Evolutionary conservation across 2,113 vertebrate genomes (phyloP), one percentile per base, ranked within the genome.

Genomic region (Prinia subflava): DNA sequence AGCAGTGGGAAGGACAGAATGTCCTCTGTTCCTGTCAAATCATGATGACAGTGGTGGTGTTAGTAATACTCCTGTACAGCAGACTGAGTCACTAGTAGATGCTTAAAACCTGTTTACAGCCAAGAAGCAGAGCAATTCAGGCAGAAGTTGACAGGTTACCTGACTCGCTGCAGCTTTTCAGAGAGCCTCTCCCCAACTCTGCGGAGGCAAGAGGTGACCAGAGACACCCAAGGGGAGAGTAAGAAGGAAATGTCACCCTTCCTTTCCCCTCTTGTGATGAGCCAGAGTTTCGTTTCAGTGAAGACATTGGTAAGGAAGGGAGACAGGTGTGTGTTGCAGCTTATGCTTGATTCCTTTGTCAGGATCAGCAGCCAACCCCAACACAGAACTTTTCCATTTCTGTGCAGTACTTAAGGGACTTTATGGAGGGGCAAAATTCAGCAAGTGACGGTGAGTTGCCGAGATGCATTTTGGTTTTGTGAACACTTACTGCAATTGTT

Each of bases 21-120:
- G 62, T 85, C 57, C 76, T 74, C 84, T 94, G 68, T 93, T 93
- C 93, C 60, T 85, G 92, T 85, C 91, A 96, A 96, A 75, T 96
- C 84, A 86, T 64, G 64, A 77, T 96, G 56, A 8, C n/a, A 7
- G 24, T 76, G 42, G 23, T 86, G 68, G 20, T 83, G 56, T 81
- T 93, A 93, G 95, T 94, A 97, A 94, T 91, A 91, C 75, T 92
- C 77, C 91, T 92, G 13, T 95, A 80, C 83, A 87, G 86, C 92
- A 93, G 89, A 47, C 89, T 98, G 97, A 98, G 82, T 98, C 97
- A 98, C 69, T 59, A 56, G 87, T 31, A 90, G 50, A 60, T 94
- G 88, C 82, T 93, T 70, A 70, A 92, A 90, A 90, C 67, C 94
- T 96, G 86, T 97, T 92, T 70, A 96, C 83, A 96, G 47, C 69